Conservation (phyloP, 2,888 invertebrate species). For the Drosophila algonquin region DNA sequence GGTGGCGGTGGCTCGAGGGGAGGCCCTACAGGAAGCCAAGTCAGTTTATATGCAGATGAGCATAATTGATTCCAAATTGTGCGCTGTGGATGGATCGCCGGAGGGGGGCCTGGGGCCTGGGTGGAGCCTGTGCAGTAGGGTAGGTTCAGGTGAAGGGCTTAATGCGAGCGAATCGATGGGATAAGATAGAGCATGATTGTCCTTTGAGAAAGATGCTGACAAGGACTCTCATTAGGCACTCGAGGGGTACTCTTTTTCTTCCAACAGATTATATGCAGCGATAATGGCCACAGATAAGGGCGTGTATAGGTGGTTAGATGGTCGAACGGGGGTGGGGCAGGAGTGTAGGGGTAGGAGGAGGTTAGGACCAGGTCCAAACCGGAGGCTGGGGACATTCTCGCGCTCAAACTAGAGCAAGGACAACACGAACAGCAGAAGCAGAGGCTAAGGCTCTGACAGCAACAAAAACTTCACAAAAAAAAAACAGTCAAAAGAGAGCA, state of each 20-base stretch:
- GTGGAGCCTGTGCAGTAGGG: conserved; percentile 30
- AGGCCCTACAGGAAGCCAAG: conserved; percentile 48
- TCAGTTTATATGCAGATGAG: conserved; percentile 81
- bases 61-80: conserved; percentile 79
- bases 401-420: conserved; percentile 71
- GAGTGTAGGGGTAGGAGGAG: background rate
- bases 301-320: conserved; percentile 10
- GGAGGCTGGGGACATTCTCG: conserved; percentile 43
- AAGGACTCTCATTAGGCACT: conserved; percentile 67
- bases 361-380: conserved; percentile 16
- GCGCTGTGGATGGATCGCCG: conserved; percentile 7
- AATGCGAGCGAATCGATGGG: conserved; percentile 49
- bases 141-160: conserved; percentile 50
- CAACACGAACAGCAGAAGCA: conserved; percentile 35
- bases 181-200: conserved; percentile 57
- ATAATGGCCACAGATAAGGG: conserved; percentile 65
- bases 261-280: conserved; percentile 58
- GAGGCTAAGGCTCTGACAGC: conserved; percentile 8
- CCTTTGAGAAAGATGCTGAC: conserved; percentile 36
- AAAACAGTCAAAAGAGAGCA: conserved; percentile 18
- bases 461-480: conserved; percentile 65
- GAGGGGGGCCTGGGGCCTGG: background rate
- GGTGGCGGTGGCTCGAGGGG: background rate
- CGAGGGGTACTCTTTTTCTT: conserved; percentile 26
- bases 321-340: background rate